Evolutionary conservation across 2,113 vertebrate genomes (phyloP), one percentile per base, ranked within the genome.

Genomic region (Amblyopsis rosae): DNA sequence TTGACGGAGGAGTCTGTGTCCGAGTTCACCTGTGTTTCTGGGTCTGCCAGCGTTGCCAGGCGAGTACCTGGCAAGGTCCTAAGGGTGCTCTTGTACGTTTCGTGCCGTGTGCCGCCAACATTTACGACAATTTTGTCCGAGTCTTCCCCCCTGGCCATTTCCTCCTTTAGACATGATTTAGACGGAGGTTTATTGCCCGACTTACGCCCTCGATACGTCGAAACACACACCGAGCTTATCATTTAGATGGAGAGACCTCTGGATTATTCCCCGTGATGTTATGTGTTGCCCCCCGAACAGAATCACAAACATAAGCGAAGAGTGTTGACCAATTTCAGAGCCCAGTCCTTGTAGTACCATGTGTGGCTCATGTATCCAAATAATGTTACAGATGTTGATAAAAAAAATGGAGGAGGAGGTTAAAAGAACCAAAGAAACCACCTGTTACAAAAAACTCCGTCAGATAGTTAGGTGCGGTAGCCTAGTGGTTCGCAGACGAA

Each of bases 171-270:
- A 93, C 96, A 99, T 98, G 96, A 93, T 96, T 99, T 99, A 67
- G 97, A 98, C 76, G 96, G 93, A 88, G 97, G 95, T 94, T 99
- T 99, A 92, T 98, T 99, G 91, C 95, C 95, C 62, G 98, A 96
- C 93, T 99, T 99, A 89, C 98, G 98, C 90, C 98, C 98, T 69
- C 98, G 96, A 92, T 98, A 99, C 87, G 97, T 96, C 90, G 98
- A 99, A 80, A 99, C 97, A 89, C 98, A 99, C 96, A 99, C 97
- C 51, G 98, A 99, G 96, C 97, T 99, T 86, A 99, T 98, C 98
- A 99, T 93, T 79, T 90, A 77, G 83, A 88, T 63, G 84, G 70
- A 76, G 41, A 65, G 72, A 64, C 55, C 62, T 63, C 16, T 51
- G 35, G 83, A 72, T 73, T 67, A 76, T 69, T 74, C 59, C 70